Evolutionary conservation across 2,797 vertebrate species (phyloP), one percentile per base, ranked within the genome.

Genomic region (Galago senegalensis): DNA sequence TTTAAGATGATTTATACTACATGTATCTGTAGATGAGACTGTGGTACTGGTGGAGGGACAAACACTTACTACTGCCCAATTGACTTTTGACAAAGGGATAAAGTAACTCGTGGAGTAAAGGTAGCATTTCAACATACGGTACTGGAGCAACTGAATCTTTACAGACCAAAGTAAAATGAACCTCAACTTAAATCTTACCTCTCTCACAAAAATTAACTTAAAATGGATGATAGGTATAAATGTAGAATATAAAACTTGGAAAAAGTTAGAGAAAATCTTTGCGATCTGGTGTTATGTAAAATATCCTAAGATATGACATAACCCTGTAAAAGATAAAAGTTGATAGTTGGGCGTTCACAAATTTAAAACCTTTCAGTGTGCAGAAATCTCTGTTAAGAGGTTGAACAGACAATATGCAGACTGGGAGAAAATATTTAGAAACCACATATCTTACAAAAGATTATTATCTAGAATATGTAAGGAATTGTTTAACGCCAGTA

Each of bases 11-110:
- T n/a, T 2, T 40, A 18, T 25, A 53, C 49, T 53, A 53, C 49
- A 53, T 53, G 49, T 9, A 80, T 70, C 86, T 40, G 11, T 0
- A 49, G 69, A 31, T 31, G n/a, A 67, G 73, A 21, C 20, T 73
- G 63, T 60, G 53, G 27, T 14, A 4, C 1, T 31, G 40, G 40
- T 13, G 23, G 65, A 70, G 21, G 46, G n/a, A 77, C n/a, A 89
- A 16, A 93, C 7, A 29, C 5, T n/a, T 1, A 23, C 58, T 58
- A 80, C 37, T 34, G 43, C 20, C 53, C 27, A 56, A 23, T 16
- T 86, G 79, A 89, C 21, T 82, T 91, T 46, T 86, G 69, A 93
- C 49, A 91, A 56, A 88, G 58, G 49, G 63, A 43, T 87, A 70
- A 65, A 83, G 70, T 49, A 80, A 46, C 27, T 73, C 43, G 70